Conservation (phyloP, 2,113 vertebrate genomes). For the Girardinichthys multiradiatus region DNA sequence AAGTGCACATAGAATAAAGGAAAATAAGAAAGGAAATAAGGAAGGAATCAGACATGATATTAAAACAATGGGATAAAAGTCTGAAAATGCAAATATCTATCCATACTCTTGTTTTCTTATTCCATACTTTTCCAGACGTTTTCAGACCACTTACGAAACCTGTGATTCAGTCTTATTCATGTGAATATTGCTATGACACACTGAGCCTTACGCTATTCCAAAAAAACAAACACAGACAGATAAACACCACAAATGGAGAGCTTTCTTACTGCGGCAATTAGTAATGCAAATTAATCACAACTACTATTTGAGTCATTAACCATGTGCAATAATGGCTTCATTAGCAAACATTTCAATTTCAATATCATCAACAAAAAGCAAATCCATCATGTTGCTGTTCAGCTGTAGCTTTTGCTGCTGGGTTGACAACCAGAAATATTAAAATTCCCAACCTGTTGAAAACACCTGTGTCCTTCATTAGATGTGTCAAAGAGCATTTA, state of each 20-base stretch:
- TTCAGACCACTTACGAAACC: not conserved
- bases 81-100: not conserved
- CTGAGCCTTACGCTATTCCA: not conserved
- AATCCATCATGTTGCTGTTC: not conserved
- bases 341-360: conserved; percentile 8
- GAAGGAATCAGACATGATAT: not conserved
- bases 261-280: not conserved
- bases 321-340: not conserved
- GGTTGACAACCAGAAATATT: not conserved
- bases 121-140: not conserved
- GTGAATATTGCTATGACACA: not conserved
- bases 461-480: not conserved
- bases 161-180: not conserved
- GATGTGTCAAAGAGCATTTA: not conserved
- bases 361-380: not conserved
- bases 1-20: not conserved
- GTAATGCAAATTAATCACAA: not conserved
- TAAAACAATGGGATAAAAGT: not conserved
- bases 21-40: no score
- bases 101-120: not conserved
- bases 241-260: not conserved
- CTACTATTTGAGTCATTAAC: not conserved
- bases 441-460: not conserved
- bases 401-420: not conserved
- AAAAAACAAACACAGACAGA: not conserved